phyloP scores from a whole-genome alignment of 2,888 invertebrate genomes.

The Volucella inflata region DNA sequence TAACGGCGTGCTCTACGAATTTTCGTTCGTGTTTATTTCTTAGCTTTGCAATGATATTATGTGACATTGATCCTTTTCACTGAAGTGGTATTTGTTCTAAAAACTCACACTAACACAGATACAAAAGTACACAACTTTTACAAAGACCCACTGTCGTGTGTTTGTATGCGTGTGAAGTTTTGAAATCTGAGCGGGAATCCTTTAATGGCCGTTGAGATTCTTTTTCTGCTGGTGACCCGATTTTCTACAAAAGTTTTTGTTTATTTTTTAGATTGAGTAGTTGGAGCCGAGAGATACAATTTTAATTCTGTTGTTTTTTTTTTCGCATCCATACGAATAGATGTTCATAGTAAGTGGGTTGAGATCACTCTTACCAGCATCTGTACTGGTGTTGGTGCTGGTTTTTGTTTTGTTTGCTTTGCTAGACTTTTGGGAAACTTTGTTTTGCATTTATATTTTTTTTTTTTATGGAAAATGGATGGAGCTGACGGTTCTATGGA shows the following conservation, averaged over 20 bases:
- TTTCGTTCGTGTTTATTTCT: conserved; percentile 54
- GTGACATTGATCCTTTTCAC: conserved; percentile 68
- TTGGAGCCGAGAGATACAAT: conserved; percentile 3
- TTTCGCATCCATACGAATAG: too few relatives aligned
- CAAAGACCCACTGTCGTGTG: neutral
- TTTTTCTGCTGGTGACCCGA: conserved; percentile 57
- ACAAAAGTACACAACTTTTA: neutral
- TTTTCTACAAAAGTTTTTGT: conserved; percentile 45
- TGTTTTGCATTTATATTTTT: neutral
- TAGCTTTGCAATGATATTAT: conserved; percentile 63
- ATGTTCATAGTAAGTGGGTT: conserved; percentile 12
- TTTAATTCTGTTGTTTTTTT: conserved; percentile 60
- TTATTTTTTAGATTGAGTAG: conserved; percentile 39
- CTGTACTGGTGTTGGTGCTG: neutral
- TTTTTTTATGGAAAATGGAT: too few relatives aligned
- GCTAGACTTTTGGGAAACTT: neutral
- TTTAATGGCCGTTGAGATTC: conserved; percentile 57
- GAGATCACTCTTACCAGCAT: conserved; percentile 16
- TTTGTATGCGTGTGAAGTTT: neutral
- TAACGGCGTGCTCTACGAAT: conserved; percentile 37
- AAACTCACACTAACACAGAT: neutral
- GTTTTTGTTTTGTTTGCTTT: conserved; percentile 37
- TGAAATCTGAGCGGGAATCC: conserved; percentile 47
- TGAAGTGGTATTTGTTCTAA: neutral
- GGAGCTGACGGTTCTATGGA: too few relatives aligned